Conservation (phyloP, 2,797 vertebrate species). For the Helarctos malayanus region DNA sequence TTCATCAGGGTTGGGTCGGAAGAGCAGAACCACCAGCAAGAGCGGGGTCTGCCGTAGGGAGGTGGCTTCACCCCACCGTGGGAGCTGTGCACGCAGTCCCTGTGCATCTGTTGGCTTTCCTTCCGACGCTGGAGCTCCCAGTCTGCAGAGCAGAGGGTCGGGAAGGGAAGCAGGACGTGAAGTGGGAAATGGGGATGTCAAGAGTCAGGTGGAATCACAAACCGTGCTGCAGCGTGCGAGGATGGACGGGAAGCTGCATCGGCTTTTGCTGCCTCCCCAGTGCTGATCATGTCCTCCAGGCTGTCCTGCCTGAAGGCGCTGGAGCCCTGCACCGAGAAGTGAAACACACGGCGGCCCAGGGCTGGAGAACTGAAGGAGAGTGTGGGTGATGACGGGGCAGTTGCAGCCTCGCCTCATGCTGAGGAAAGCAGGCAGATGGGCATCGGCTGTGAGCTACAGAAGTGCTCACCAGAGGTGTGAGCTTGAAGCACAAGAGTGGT, state of each 20-base stretch:
- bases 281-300: accelerated
- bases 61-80: accelerated
- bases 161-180: background rate
- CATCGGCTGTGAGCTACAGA: accelerated
- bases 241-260: accelerated
- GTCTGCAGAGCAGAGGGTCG: background rate
- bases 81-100: background rate
- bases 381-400: accelerated
- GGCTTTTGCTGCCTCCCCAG: accelerated
- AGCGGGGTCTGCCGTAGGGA: background rate
- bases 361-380: accelerated
- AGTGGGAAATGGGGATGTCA: background rate
- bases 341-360: accelerated
- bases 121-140: background rate
- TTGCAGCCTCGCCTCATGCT: accelerated
- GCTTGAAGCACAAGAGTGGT: accelerated
- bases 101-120: accelerated
- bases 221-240: accelerated
- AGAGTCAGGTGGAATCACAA: accelerated
- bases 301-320: background rate
- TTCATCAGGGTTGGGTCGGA: too few species aligned
- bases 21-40: background rate
- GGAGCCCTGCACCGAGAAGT: accelerated
- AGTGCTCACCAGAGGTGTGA: accelerated
- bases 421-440: accelerated